phyloP scores from a whole-genome alignment of 2,797 vertebrate genomes.

The Semaprochilodus insignis region DNA sequence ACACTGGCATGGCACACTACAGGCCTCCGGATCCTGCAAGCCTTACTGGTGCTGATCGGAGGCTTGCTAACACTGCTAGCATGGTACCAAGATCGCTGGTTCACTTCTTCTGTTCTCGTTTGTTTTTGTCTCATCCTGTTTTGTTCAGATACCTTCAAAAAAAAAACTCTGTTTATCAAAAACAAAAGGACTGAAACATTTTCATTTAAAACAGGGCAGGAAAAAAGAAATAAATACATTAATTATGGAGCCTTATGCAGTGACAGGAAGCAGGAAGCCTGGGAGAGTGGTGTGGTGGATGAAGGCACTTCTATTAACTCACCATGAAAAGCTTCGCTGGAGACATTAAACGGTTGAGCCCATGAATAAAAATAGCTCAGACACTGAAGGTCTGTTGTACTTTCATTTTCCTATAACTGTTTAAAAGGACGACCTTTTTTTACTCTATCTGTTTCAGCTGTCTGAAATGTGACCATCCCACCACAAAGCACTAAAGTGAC shows the following conservation, averaged over 20 bases:
- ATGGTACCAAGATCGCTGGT: background rate
- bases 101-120: background rate
- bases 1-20: background rate
- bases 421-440: background rate
- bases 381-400: background rate
- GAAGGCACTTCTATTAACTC: slow-evolving; percentile 43
- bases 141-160: background rate
- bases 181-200: background rate
- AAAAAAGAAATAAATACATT: slow-evolving; percentile 13
- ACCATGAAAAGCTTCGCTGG: slow-evolving; percentile 18
- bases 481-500: background rate
- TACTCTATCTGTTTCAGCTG: background rate
- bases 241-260: slow-evolving; percentile 1
- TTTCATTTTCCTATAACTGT: background rate
- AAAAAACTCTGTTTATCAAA: background rate
- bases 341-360: slow-evolving; percentile 29
- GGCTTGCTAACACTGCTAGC: background rate
- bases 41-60: slow-evolving; percentile 12
- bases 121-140: background rate
- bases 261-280: background rate
- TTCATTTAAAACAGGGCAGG: background rate
- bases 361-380: slow-evolving; percentile 36
- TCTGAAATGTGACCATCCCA: background rate
- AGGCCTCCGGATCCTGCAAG: slow-evolving; percentile 9
- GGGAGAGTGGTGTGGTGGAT: background rate